A percentile compares a stretch with the other conserved stretches of the same genome.
phyloP scores from a whole-genome alignment of 37 sponge, comb jelly and placozoan genomes.

The Chondrilla cf. caribensis region DNA sequence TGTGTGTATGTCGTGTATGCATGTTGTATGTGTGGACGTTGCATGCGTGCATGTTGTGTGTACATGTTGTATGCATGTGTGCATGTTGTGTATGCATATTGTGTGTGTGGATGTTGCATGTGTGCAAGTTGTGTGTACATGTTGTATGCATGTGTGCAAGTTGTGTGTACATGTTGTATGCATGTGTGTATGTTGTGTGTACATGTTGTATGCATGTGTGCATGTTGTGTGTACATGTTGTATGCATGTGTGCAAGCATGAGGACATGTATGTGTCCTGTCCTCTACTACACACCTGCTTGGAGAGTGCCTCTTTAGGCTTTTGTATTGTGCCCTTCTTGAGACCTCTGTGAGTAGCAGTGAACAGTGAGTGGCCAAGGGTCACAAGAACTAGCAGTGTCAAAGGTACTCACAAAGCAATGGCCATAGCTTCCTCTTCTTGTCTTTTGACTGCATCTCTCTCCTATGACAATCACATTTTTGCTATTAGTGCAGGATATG shows the following conservation, averaged over 20 bases:
- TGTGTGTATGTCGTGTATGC: constrained; percentile 1
- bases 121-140: constrained; percentile 5
- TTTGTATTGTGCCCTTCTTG: constrained; percentile 25
- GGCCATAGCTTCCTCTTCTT: constrained; percentile 85
- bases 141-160: neutral
- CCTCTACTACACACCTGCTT: no score
- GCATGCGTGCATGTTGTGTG: neutral
- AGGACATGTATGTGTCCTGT: neutral
- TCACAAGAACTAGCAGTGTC: neutral
- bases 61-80: neutral
- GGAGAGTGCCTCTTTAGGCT: constrained; percentile 1
- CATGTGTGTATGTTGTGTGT: neutral
- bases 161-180: constrained; percentile 11
- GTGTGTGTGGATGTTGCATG: neutral
- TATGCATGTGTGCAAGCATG: neutral
- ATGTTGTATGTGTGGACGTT: neutral
- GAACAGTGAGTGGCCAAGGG: neutral
- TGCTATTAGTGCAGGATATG: no score
- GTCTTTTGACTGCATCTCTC: constrained; percentile 71
- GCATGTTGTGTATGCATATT: constrained; percentile 19
- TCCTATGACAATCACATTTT: constrained; percentile 65
- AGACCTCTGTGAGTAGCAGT: neutral
- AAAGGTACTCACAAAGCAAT: constrained; percentile 58
- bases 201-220: constrained; percentile 2
- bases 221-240: neutral